These are phyloP conservation scores for Drosophila differens DNA, from an alignment of 2,888 invertebrate genomes.

Conservation along the genomic window DNA sequence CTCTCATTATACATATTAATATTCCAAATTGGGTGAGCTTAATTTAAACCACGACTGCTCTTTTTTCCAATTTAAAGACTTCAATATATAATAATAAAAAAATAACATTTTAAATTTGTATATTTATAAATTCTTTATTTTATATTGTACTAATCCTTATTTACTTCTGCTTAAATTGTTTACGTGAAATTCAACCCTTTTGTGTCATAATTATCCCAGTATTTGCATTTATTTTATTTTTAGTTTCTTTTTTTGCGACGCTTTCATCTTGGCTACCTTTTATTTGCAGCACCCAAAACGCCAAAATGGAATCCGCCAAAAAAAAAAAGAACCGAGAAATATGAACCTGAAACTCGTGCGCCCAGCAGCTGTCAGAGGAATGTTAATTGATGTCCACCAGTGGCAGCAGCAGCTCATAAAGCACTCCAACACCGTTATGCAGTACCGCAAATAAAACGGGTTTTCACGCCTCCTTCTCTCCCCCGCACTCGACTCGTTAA, in stretches of 20 bases:
- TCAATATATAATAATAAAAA: not conserved
- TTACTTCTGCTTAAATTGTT: not conserved
- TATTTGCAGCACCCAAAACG: slow-evolving; percentile 12
- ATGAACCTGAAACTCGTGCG: slow-evolving; percentile 11
- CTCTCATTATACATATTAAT: no score
- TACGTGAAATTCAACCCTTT: not conserved
- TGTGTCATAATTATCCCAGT: not conserved
- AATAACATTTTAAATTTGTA: not conserved
- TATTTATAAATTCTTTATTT: not conserved
- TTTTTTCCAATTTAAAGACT: not conserved
- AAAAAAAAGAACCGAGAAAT: not conserved
- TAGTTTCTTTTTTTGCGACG: not conserved
- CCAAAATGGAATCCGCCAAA: slow-evolving; percentile 21
- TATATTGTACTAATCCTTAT: not conserved
- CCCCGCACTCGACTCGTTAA: not conserved
- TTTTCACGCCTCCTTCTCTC: not conserved
- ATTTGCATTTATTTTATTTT: not conserved
- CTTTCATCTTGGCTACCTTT: slow-evolving; percentile 5
- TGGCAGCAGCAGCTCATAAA: slow-evolving; percentile 45
- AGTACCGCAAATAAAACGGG: slow-evolving; percentile 32
- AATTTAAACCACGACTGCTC: not conserved
- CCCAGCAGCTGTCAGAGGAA: slow-evolving; percentile 58
- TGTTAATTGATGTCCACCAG: slow-evolving; percentile 64
- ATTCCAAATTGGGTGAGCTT: no score
- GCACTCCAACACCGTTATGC: slow-evolving; percentile 30